Percentiles rank a stretch among this genome's conserved stretches.
These are phyloP conservation scores for Polyommatus iphigenia DNA, from an alignment of 2,888 invertebrate species.

Conservation along the genomic window DNA sequence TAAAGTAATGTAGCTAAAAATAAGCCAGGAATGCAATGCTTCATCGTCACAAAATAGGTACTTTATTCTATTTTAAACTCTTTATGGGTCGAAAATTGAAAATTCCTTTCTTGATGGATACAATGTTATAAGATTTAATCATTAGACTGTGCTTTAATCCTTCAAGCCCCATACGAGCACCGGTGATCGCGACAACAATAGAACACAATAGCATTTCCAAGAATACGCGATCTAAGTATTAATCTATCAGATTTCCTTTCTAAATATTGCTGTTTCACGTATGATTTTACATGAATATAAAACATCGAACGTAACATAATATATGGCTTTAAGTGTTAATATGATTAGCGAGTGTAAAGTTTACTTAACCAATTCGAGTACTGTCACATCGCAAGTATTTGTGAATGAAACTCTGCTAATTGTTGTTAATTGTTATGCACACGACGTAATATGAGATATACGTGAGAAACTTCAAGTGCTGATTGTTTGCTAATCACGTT, in stretches of 20 bases:
- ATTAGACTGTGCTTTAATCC: too few relatives aligned
- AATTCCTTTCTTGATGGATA: background rate
- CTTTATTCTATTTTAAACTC: too few relatives aligned
- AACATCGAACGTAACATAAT: background rate
- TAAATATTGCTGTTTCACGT: background rate
- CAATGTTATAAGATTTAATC: too few relatives aligned
- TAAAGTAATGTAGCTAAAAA: background rate
- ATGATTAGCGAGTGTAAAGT: background rate
- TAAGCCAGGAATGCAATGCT: too few relatives aligned
- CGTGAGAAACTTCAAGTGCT: slow-evolving; percentile 1
- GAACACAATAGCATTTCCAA: too few relatives aligned
- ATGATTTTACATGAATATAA: background rate
- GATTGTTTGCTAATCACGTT: background rate
- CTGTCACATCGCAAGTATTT: background rate
- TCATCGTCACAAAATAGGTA: too few relatives aligned
- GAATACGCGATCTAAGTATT: too few relatives aligned
- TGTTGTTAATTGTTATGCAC: slow-evolving; percentile 5
- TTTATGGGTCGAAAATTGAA: background rate
- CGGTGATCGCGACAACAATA: too few relatives aligned
- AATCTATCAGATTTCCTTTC: too few relatives aligned
- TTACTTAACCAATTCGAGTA: background rate
- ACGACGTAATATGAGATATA: background rate
- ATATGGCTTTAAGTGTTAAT: background rate
- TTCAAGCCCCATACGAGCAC: too few relatives aligned
- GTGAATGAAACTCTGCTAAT: slow-evolving; percentile 5